phyloP scores from a whole-genome alignment of 2,888 invertebrate species.

The Yponomeuta plumbellus region DNA sequence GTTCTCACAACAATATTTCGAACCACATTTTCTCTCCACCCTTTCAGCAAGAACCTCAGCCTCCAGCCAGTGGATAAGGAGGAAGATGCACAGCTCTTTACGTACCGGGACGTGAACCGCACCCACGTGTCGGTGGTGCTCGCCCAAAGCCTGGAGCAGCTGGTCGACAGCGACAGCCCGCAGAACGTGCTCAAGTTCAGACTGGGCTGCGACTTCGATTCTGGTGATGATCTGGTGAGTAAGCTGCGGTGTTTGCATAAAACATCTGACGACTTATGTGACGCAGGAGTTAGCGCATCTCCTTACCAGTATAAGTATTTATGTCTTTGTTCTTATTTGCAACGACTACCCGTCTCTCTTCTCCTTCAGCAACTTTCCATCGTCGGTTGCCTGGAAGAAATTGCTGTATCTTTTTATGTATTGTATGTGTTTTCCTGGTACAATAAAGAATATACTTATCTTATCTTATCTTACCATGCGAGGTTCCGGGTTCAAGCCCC shows the following conservation, averaged over 20 bases:
- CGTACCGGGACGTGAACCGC: slow-evolving; percentile 83
- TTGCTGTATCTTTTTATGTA: too few relatives aligned
- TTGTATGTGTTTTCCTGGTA: too few relatives aligned
- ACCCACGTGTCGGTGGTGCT: slow-evolving; percentile 86
- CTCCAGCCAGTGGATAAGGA: slow-evolving; percentile 83
- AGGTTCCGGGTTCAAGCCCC: too few relatives aligned
- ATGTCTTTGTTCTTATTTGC: too few relatives aligned
- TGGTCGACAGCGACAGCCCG: slow-evolving; percentile 88
- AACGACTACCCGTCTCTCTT: too few relatives aligned
- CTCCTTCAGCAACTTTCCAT: too few relatives aligned
- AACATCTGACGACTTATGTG: too few relatives aligned
- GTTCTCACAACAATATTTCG: neutral
- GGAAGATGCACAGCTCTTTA: slow-evolving; percentile 84
- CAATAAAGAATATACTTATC: too few relatives aligned
- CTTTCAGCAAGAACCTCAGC: slow-evolving; percentile 77
- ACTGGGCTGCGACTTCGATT: slow-evolving; percentile 83
- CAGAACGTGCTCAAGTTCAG: slow-evolving; percentile 90
- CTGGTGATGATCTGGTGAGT: slow-evolving; percentile 80
- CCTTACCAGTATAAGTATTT: too few relatives aligned
- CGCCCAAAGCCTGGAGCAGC: slow-evolving; percentile 84
- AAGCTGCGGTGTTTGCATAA: neutral
- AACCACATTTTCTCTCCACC: neutral
- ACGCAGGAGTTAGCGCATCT: too few relatives aligned
- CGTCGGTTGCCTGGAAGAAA: too few relatives aligned
- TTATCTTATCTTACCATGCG: too few relatives aligned